Evolutionary conservation across 2,113 vertebrate species (phyloP), one percentile per base, ranked within the genome.

Genomic region (Miniopterus natalensis): DNA sequence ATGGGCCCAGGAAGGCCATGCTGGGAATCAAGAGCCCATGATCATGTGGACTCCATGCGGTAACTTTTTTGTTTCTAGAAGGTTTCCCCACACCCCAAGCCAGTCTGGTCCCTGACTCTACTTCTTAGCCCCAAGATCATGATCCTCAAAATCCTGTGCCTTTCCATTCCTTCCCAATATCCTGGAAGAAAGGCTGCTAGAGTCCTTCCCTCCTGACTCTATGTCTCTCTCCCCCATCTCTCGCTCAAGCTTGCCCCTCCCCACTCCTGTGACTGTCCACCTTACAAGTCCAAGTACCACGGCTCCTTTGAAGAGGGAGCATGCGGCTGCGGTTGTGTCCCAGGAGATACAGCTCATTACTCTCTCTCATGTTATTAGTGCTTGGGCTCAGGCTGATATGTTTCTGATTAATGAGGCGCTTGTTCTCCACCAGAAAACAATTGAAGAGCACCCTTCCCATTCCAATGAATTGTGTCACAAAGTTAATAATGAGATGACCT

Each of bases 331-430:
- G 40, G n/a, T 47, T 17, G 13, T 45, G 55, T 94, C 96, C 95
- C 94, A 63, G 86, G 65, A 86, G 95, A 97, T 85, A 68, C 25
- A 3, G 95, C 79, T 93, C 95, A 96, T 63, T 95, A 92, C 57
- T 96, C 23, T 95, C 81, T 55, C 90, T 94, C 65, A 51, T 84
- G 92, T 98, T 98, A 97, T 97, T 97, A 97, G 90, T 91, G 95
- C 97, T 96, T 84, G 53, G 0, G 79, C 92, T 98, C 95, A 94
- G 70, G 95, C 83, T 96, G 95, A 78, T 97, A 88, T 21, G 66
- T 92, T 97, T 97, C 96, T 97, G 96, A 98, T 98, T 98, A 98
- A 98, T 97, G 97, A 97, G 96, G 90, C 98, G 49, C 98, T 97
- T 97, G 95, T 98, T 98, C 97, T 98, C 97, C 97, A 98, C 90